A percentile compares a stretch with the other conserved stretches of the same genome.
Evolutionary conservation across 1,140 invertebrate genomes (phyloP).

Genomic region (Drosophila prosaltans): DNA sequence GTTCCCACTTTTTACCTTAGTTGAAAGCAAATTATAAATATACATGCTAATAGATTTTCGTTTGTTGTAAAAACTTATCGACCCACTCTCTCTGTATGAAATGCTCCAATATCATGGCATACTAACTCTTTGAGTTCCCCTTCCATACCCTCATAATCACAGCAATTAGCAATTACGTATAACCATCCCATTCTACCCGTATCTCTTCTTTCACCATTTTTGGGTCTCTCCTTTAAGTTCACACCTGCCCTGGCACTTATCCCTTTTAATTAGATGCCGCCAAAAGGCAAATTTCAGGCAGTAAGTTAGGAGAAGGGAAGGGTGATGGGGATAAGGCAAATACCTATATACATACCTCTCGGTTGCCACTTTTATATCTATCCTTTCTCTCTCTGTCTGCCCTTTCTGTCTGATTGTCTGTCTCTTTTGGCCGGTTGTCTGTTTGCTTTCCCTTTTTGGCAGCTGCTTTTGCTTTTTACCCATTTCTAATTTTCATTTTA

Average conservation of each 20-base stretch:
- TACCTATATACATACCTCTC: conserved; percentile 14
- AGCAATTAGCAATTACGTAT: conserved; percentile 74
- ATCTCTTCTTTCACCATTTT: conserved; percentile 1
- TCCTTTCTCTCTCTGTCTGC: background rate
- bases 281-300: conserved; percentile 66
- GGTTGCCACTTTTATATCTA: background rate
- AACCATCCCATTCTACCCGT: conserved; percentile 12
- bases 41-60: no score
- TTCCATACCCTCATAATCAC: conserved; percentile 56
- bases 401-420: background rate
- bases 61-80: background rate
- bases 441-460: conserved; percentile 47
- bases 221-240: conserved; percentile 42
- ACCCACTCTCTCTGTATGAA: background rate
- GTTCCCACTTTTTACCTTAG: no score
- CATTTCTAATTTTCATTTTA: conserved; percentile 79
- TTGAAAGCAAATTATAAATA: no score
- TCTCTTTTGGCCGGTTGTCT: conserved; percentile 8
- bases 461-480: conserved; percentile 61
- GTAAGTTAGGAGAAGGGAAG: conserved; percentile 44
- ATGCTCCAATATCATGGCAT: conserved; percentile 13
- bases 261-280: conserved; percentile 77
- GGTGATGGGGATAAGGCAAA: background rate
- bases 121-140: conserved; percentile 7
- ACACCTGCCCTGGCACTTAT: conserved; percentile 73